phyloP scores from a whole-genome alignment of 2,113 vertebrate species.

The Cinclus cinclus region DNA sequence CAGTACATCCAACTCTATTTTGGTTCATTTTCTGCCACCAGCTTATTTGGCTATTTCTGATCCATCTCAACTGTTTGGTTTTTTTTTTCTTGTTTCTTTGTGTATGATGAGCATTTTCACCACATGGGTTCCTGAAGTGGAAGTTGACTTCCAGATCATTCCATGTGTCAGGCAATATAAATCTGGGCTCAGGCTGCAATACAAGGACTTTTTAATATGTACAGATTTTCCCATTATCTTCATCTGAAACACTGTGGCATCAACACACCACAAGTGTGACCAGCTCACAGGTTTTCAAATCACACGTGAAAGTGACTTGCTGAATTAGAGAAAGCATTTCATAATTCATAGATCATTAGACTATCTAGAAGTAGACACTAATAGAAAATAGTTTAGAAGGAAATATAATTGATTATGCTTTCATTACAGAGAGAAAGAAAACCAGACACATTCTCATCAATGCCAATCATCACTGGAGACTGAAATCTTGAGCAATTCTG shows the following conservation, averaged over 20 bases:
- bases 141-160: not conserved
- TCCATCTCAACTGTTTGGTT: not conserved
- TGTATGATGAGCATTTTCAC: not conserved
- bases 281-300: not conserved
- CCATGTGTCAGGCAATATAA: not conserved
- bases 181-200: not conserved
- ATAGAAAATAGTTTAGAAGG: not conserved
- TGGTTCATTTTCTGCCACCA: not conserved
- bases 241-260: not conserved
- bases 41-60: not conserved
- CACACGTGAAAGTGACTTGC: not conserved
- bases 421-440: constrained; percentile 42
- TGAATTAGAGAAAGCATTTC: constrained; percentile 13
- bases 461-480: constrained; percentile 76
- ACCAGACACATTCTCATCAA: constrained; percentile 53
- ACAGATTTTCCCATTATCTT: not conserved
- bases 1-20: not conserved
- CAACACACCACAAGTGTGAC: not conserved
- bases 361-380: not conserved
- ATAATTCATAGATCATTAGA: not conserved
- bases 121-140: not conserved
- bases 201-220: not conserved
- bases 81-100: not conserved
- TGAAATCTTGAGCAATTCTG: constrained; percentile 69
- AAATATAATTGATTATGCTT: not conserved